These are phyloP conservation scores for Oxyruncus cristatus DNA, from an alignment of 2,113 vertebrate species.

Conservation along the genomic window DNA sequence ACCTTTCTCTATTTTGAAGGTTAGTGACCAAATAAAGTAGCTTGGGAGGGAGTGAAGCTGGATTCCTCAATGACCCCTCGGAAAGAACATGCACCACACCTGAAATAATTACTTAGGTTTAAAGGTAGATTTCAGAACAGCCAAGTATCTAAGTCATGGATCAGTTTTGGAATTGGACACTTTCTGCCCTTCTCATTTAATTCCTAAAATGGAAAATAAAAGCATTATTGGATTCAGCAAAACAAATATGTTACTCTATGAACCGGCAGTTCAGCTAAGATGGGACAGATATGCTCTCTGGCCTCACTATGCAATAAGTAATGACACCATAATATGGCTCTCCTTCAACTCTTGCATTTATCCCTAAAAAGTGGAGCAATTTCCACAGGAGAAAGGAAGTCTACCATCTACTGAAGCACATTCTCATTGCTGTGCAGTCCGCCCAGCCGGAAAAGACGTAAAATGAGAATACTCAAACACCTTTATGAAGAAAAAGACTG, in stretches of 20 bases:
- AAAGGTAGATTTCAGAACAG: not conserved
- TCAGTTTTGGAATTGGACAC: not conserved
- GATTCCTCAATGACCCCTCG: not conserved
- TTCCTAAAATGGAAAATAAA: not conserved
- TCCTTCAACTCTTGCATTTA: not conserved
- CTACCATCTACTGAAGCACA: not conserved
- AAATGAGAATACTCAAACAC: not conserved
- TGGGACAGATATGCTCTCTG: not conserved
- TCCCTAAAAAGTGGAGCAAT: not conserved
- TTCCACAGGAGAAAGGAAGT: not conserved
- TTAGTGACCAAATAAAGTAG: not conserved
- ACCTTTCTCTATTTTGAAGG: constrained; percentile 15
- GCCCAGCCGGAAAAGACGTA: not conserved
- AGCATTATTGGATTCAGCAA: not conserved
- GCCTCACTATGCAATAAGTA: not conserved
- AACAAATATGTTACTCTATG: not conserved
- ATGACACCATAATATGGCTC: not conserved
- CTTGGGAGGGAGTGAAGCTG: not conserved
- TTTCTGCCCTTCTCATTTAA: not conserved
- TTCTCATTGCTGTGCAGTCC: not conserved
- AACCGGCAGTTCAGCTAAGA: not conserved
- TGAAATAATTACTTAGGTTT: not conserved
- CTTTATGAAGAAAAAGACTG: not conserved
- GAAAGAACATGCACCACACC: not conserved
- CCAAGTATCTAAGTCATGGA: not conserved